phyloP scores from a whole-genome alignment of 2,113 vertebrate genomes.

The Phyllostomus discolor region DNA sequence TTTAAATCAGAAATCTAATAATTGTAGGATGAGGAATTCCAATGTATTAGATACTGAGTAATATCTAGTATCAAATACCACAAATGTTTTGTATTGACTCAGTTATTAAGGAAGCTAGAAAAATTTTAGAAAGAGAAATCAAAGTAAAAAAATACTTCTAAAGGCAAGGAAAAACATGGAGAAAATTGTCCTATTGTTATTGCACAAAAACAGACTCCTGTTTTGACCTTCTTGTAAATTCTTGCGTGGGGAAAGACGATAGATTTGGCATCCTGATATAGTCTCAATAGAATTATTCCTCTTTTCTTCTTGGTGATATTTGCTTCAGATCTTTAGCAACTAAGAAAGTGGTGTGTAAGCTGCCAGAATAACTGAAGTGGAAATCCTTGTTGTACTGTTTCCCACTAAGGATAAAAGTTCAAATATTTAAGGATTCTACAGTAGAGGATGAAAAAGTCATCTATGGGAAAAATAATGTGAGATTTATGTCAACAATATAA shows the following conservation, averaged over 20 bases:
- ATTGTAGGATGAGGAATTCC: not conserved
- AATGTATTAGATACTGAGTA: not conserved
- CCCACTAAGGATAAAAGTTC: not conserved
- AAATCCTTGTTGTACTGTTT: not conserved
- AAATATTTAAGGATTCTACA: conserved; percentile 29
- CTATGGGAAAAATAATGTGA: not conserved
- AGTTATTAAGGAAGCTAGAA: not conserved
- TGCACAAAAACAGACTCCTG: not conserved
- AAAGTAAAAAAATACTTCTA: not conserved
- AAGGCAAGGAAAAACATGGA: not conserved
- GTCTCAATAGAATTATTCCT: conserved; percentile 11
- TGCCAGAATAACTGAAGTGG: conserved; percentile 8
- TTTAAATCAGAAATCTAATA: not conserved
- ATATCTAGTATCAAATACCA: not conserved
- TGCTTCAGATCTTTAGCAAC: conserved; percentile 18
- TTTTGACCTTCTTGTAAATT: not conserved
- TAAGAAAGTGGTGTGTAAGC: not conserved
- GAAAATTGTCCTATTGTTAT: not conserved
- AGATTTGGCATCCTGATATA: not conserved
- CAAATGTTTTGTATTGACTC: not conserved
- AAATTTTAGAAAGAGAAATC: not conserved
- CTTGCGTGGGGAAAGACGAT: not conserved
- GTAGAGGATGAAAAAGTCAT: not conserved
- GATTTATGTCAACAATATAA: not conserved
- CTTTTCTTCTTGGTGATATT: not conserved